These are phyloP conservation scores for Chloroceryle aenea DNA, from an alignment of 2,113 vertebrate genomes.

Conservation along the genomic window DNA sequence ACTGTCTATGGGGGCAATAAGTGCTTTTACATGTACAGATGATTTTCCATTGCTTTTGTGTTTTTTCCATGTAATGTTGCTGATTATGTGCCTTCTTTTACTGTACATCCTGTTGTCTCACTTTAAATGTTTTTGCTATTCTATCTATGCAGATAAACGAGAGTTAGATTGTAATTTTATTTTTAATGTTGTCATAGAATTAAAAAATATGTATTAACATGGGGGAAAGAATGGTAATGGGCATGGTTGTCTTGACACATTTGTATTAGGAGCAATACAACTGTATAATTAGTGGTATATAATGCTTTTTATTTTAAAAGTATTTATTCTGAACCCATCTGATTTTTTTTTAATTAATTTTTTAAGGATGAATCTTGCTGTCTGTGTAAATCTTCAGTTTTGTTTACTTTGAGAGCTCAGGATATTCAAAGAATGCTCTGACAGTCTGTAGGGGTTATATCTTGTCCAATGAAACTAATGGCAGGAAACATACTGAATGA, in stretches of 20 bases:
- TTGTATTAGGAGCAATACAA: constrained; percentile 48
- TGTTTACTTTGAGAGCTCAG: background rate
- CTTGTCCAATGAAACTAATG: background rate
- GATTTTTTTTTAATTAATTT: background rate
- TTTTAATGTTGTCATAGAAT: background rate
- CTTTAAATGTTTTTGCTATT: constrained; percentile 41
- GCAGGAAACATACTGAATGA: background rate
- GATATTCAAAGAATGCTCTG: constrained; percentile 4
- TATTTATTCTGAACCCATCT: background rate
- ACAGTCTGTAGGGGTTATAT: background rate
- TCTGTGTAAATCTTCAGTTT: background rate
- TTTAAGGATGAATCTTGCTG: background rate
- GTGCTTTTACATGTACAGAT: background rate
- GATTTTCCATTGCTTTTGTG: background rate
- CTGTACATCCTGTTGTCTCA: constrained; percentile 51
- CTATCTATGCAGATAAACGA: background rate
- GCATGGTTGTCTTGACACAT: constrained; percentile 15
- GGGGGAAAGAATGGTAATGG: background rate
- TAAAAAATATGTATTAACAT: constrained; percentile 21
- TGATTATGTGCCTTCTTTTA: constrained; percentile 6
- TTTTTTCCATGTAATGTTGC: background rate
- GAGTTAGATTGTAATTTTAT: background rate
- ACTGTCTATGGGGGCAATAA: background rate
- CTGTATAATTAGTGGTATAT: background rate
- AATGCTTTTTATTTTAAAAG: background rate